Evolutionary conservation across 1,140 invertebrate species (phyloP).

Genomic region (Bombus terrestris): DNA sequence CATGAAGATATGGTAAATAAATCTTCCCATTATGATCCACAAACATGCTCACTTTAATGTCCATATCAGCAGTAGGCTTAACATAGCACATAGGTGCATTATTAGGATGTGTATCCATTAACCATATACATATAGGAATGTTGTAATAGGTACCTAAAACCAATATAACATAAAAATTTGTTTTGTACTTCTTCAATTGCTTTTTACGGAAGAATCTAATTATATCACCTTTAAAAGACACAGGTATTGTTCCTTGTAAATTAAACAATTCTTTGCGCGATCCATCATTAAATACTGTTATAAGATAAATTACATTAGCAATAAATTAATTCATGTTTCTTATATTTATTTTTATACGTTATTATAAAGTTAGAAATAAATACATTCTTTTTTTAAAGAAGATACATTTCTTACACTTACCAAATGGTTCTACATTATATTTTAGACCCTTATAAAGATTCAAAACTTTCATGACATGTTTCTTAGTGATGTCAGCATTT

Average conservation of each 20-base stretch:
- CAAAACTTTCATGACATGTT: conserved; percentile 89
- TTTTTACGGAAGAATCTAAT: neutral
- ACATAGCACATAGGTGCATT: conserved; percentile 99
- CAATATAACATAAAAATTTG: conserved; percentile 23
- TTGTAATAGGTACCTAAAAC: conserved; percentile 92
- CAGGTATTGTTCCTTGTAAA: conserved; percentile 96
- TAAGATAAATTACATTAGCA: neutral
- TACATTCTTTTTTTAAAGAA: conserved; percentile 8
- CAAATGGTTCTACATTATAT: conserved; percentile 86
- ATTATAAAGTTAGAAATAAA: neutral
- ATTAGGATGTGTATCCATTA: conserved; percentile 98
- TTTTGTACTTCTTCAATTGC: neutral
- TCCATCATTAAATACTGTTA: conserved; percentile 95
- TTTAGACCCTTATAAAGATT: conserved; percentile 88
- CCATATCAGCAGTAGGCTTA: conserved; percentile 97
- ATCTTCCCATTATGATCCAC: conserved; percentile 98
- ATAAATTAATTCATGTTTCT: neutral
- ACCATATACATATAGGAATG: conserved; percentile 98
- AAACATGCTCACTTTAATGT: conserved; percentile 96
- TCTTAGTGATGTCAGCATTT: conserved; percentile 88
- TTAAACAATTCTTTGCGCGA: conserved; percentile 91
- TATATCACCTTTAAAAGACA: conserved; percentile 91
- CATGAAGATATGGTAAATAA: conserved; percentile 97
- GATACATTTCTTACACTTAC: conserved; percentile 79
- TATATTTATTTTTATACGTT: neutral